phyloP scores from a whole-genome alignment of 2,888 invertebrate species.

The Euspilapteryx auroguttella region DNA sequence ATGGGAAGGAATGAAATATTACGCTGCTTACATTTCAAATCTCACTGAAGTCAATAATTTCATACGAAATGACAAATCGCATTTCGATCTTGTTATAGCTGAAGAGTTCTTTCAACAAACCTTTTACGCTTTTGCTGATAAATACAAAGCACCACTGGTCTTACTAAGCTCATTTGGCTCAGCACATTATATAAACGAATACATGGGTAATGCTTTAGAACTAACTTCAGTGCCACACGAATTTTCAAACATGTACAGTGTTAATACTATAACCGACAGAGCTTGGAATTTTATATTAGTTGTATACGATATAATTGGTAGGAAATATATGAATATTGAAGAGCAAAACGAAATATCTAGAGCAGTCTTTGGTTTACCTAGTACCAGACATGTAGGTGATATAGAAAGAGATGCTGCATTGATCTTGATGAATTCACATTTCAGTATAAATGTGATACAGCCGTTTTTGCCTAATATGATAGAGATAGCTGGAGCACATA shows the following conservation, averaged over 20 bases:
- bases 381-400: slow-evolving; percentile 26
- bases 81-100: slow-evolving; percentile 16
- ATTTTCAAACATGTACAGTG: slow-evolving; percentile 23
- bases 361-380: slow-evolving; percentile 16
- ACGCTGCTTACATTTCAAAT: slow-evolving; percentile 9
- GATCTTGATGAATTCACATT: slow-evolving; percentile 46
- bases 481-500: slow-evolving; percentile 58
- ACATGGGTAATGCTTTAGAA: slow-evolving; percentile 11
- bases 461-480: slow-evolving; percentile 40
- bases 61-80: slow-evolving; percentile 10
- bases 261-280: no score
- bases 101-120: slow-evolving; percentile 17
- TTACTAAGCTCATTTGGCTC: slow-evolving; percentile 10
- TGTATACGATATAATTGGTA: slow-evolving; percentile 5
- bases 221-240: slow-evolving; percentile 44
- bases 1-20: slow-evolving; percentile 3
- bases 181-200: slow-evolving; percentile 10
- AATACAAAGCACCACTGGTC: slow-evolving; percentile 13
- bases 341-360: slow-evolving; percentile 26
- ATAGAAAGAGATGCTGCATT: slow-evolving; percentile 42
- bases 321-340: slow-evolving; percentile 8
- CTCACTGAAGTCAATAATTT: slow-evolving; percentile 9
- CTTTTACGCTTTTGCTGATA: slow-evolving; percentile 15
- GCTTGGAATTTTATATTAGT: slow-evolving; percentile 3
- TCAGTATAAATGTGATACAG: slow-evolving; percentile 32